Conservation (phyloP, 2,888 invertebrate genomes). For the Cinara cedri region DNA sequence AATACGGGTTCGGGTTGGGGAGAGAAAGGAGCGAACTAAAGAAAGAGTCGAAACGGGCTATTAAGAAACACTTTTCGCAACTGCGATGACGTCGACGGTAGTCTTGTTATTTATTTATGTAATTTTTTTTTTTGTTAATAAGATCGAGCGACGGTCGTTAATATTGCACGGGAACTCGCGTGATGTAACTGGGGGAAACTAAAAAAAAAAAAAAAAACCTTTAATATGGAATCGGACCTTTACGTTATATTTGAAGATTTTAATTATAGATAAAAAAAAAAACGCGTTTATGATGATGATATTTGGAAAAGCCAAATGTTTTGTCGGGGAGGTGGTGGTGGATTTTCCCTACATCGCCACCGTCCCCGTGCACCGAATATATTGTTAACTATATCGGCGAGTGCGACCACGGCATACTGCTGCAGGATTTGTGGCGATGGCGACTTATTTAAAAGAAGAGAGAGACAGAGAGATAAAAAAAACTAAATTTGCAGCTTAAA, state of each 20-base stretch:
- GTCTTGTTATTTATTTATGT: neutral
- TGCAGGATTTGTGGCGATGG: constrained; percentile 27
- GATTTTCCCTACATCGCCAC: constrained; percentile 1
- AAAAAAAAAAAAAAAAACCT: constrained; percentile 34
- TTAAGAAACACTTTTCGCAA: constrained; percentile 36
- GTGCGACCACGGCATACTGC: neutral
- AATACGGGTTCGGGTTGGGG: constrained; percentile 1
- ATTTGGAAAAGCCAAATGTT: constrained; percentile 55
- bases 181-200: constrained; percentile 26
- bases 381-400: constrained; percentile 19
- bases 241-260: constrained; percentile 55
- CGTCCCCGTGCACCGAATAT: neutral
- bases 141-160: constrained; percentile 43
- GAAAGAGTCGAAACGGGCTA: constrained; percentile 34
- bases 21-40: neutral
- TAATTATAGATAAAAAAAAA: constrained; percentile 52
- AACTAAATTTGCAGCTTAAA: constrained; percentile 44
- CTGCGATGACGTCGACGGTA: neutral
- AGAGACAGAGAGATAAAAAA: neutral
- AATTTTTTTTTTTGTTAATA: constrained; percentile 43
- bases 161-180: constrained; percentile 7
- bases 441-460: constrained; percentile 35
- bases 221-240: constrained; percentile 52
- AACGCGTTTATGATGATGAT: constrained; percentile 56
- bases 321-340: neutral